Conservation (phyloP, 2,888 invertebrate species). For the Pyrrhosoma nymphula region DNA sequence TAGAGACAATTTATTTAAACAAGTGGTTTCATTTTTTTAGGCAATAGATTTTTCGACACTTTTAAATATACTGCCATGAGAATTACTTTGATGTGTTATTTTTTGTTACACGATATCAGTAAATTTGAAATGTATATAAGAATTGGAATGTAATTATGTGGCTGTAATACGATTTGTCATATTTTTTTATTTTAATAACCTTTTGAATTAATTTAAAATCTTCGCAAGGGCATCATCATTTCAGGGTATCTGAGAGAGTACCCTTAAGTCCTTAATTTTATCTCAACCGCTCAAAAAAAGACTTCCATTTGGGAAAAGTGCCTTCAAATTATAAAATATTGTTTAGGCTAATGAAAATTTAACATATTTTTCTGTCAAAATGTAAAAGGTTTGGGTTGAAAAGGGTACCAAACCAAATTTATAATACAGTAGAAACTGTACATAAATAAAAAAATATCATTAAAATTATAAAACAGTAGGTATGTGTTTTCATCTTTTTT, state of each 20-base stretch:
- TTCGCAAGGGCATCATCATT: not conserved
- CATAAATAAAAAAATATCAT: constrained; percentile 58
- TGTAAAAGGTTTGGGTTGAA: constrained; percentile 13
- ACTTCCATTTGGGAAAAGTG: constrained; percentile 19
- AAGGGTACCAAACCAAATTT: constrained; percentile 34
- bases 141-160: constrained; percentile 41
- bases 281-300: not conserved
- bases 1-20: constrained; percentile 57
- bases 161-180: constrained; percentile 14
- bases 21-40: constrained; percentile 18
- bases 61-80: constrained; percentile 28
- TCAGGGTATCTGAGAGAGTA: not conserved
- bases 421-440: constrained; percentile 62
- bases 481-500: not conserved
- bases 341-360: constrained; percentile 33
- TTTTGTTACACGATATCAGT: constrained; percentile 53
- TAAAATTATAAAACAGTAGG: constrained; percentile 21
- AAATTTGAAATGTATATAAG: constrained; percentile 57
- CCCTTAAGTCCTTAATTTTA: not conserved
- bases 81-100: constrained; percentile 41
- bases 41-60: constrained; percentile 21
- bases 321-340: constrained; percentile 25
- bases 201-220: constrained; percentile 18
- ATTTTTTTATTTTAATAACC: not conserved
- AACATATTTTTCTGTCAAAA: not conserved